A percentile compares a stretch with the other conserved stretches of the same genome.
Conservation (phyloP, 2,888 invertebrate species). For the Pyrgus malvae region DNA sequence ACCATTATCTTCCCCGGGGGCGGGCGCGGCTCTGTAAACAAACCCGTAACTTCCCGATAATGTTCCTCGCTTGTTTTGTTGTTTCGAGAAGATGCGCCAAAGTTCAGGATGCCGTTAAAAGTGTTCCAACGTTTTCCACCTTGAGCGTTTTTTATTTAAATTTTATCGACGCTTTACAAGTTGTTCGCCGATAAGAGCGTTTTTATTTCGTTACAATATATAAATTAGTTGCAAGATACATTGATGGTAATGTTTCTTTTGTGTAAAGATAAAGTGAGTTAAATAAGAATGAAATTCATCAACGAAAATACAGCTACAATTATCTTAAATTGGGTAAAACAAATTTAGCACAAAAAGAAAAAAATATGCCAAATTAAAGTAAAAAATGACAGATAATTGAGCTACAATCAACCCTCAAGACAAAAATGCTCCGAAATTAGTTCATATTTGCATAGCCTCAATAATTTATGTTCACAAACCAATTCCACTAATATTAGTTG, state of each 20-base stretch:
- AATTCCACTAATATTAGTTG: no score
- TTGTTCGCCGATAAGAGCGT: constrained; percentile 5
- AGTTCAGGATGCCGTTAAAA: constrained; percentile 21
- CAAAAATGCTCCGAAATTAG: no score
- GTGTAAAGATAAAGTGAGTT: neutral
- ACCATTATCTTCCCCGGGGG: constrained; percentile 37
- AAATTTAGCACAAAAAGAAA: no score
- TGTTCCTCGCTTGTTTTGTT: constrained; percentile 50
- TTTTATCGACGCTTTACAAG: constrained; percentile 21
- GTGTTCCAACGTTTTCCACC: constrained; percentile 10
- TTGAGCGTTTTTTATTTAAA: constrained; percentile 23
- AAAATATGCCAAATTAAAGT: no score
- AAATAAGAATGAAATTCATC: neutral
- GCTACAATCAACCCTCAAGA: no score
- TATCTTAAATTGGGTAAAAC: no score
- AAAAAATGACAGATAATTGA: no score
- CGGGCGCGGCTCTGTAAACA: constrained; percentile 52
- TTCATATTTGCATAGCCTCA: no score
- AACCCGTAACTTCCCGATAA: constrained; percentile 57
- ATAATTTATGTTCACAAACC: no score
- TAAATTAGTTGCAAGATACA: neutral
- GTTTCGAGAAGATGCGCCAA: constrained; percentile 34
- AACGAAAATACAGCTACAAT: neutral
- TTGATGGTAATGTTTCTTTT: neutral
- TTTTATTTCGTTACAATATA: neutral